Percentiles rank a stretch among this genome's conserved stretches.
phyloP scores from a whole-genome alignment of 2,797 vertebrate genomes.

The Sylvilagus floridanus region DNA sequence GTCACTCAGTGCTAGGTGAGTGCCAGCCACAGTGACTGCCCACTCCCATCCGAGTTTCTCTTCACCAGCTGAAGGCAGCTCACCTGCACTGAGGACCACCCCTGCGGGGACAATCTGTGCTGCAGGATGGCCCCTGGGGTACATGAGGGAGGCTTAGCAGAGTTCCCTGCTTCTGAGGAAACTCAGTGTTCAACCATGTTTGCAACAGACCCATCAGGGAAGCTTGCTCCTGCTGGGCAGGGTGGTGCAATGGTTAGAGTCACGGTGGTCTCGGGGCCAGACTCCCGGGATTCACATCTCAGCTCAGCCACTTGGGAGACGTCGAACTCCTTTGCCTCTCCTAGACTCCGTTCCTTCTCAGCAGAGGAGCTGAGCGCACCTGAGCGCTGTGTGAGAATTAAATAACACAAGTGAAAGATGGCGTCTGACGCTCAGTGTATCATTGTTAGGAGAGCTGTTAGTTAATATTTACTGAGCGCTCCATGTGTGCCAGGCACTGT shows the following conservation, averaged over 20 bases:
- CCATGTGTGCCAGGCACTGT: constrained; percentile 27
- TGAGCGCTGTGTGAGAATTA: neutral
- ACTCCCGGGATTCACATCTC: neutral
- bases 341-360: constrained; percentile 27
- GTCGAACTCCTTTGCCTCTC: neutral
- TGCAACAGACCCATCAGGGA: neutral
- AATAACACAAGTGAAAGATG: neutral
- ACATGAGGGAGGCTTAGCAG: neutral
- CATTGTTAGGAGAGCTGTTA: neutral
- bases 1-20: neutral
- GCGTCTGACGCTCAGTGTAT: neutral
- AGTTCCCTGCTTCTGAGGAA: neutral
- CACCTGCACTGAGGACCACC: neutral
- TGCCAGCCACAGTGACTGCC: neutral
- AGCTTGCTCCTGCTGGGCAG: neutral
- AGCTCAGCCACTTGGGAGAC: neutral
- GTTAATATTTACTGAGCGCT: constrained; percentile 59
- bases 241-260: neutral
- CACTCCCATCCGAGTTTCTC: neutral
- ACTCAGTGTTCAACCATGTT: neutral
- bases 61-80: neutral
- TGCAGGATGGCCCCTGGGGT: neutral
- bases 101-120: neutral
- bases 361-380: neutral
- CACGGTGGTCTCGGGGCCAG: neutral